Base-by-base conservation (phyloP, 2,888 invertebrate species). In the Adineta ricciae region DNA sequence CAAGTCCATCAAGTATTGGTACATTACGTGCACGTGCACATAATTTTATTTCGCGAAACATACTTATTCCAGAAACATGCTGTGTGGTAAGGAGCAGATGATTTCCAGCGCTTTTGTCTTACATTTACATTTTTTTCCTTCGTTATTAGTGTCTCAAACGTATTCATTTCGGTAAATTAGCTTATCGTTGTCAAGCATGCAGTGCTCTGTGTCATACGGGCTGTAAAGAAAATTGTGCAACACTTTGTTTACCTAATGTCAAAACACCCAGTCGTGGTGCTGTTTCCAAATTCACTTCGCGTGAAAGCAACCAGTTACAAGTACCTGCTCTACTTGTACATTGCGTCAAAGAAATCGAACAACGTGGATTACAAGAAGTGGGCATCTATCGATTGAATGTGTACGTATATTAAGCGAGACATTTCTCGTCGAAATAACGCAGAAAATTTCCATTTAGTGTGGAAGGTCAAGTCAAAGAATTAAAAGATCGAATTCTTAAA, bases 401-500 rank as follows among this genome's bases (percentile, higher is more conserved):
- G 78, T 78, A 78, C 4, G 78, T 78, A 78, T 41, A 64, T 1
- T n/a, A n/a, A n/a, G 9, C 9, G 19, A 38, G 9, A 78, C 4
- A 41, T 5, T 50, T 3, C 9, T 50, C 19, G 21, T 27, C 9
- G 32, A 7, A 64, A 64, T 32, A 64, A 52, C 1, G 52, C 19
- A 19, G 3, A 16, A 8, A 82, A 24, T 38, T 32, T 41, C 38
- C 38, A 82, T 38, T 82, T 82, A 83, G 86, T 14, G 84, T 84
- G 32, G 86, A 86, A 36, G n/a, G 52, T n/a, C 84, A 86, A 86
- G 86, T 86, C n/a, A 86, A 86, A 64, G 84, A 64, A 24, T n/a
- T 86, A 38, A 86, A 84, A 83, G 84, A 86, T 24, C 64, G 64
- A 46, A 83, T 86, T 32, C 56, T 86, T 27, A 86, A 84, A 41